Base-by-base conservation (phyloP, 2,113 vertebrate genomes). In the Seriola aureovittata region DNA sequence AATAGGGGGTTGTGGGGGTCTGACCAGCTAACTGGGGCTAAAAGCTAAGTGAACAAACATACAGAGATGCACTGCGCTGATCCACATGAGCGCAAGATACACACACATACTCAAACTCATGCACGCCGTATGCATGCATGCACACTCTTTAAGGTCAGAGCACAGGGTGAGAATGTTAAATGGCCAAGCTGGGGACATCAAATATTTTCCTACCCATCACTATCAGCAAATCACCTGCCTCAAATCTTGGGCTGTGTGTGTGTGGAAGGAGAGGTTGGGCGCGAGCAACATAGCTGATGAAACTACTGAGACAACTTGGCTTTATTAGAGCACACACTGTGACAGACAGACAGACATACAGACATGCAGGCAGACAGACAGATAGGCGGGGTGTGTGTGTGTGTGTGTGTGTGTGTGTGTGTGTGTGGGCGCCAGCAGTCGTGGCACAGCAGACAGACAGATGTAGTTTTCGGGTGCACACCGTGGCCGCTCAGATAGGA, bases 191-290 rank as follows among this genome's bases (percentile, higher is more conserved):
- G 71, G 78, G 89, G 90, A 92, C 87, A 93, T 94, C 91, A 93
- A 95, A 95, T 95, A 94, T 95, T 94, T 94, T 94, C 93, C 93
- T 86, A 86, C 90, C 93, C 92, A 91, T 94, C 91, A 93, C 88
- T 92, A 87, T 93, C 78, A 89, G 88, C 89, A 85, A 89, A 89
- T 81, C 83, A 84, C 85, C 86, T 88, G 86, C 77, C 78, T 88
- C 77, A 91, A 82, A 93, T 90, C 84, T 80, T 86, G 50, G 85
- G 75, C 50, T 57, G 75, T 42, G 60, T 72, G 73, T 29, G 57
- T 7, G n/a, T 16, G 75, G 44, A 6, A 71, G 60, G 66, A 73
- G 25, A 63, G 48, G 58, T 12, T 50, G 75, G 75, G 40, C 42
- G 29, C 32, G 32, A 57, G 71, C 67, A 58, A 70, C 70, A 83